phyloP scores from a whole-genome alignment of 2,797 vertebrate species.

The Poecilia gillii region DNA sequence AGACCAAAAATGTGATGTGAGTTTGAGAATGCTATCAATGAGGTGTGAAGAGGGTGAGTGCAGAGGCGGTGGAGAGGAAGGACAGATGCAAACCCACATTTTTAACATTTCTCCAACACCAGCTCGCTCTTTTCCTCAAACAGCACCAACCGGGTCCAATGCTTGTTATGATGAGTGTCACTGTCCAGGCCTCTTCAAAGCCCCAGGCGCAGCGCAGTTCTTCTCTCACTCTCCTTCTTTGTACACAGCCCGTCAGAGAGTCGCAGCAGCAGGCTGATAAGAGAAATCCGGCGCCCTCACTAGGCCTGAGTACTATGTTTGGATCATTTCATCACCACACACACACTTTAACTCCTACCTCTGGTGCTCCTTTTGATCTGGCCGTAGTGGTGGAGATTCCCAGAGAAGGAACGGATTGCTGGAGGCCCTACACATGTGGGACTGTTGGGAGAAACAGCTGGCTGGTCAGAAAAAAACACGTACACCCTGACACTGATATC shows the following conservation, averaged over 20 bases:
- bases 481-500: conserved; percentile 77
- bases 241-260: conserved; percentile 87
- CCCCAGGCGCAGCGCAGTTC: conserved; percentile 81
- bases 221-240: conserved; percentile 85
- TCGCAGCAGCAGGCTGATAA: conserved; percentile 89
- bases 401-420: conserved; percentile 82
- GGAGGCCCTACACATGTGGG: conserved; percentile 74
- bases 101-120: conserved; percentile 22
- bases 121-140: conserved; percentile 74
- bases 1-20: neutral
- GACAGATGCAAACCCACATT: conserved; percentile 31
- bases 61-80: conserved; percentile 32
- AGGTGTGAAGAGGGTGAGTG: conserved; percentile 13
- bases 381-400: conserved; percentile 86
- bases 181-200: conserved; percentile 88
- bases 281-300: conserved; percentile 86
- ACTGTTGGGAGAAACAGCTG: conserved; percentile 84
- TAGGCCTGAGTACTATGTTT: conserved; percentile 83
- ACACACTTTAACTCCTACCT: conserved; percentile 66
- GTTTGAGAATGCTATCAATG: neutral
- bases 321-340: conserved; percentile 81
- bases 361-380: conserved; percentile 77
- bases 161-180: conserved; percentile 93
- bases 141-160: conserved; percentile 88
- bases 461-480: conserved; percentile 65